phyloP scores from a whole-genome alignment of 2,888 invertebrate species.

The Hetaerina titia region DNA sequence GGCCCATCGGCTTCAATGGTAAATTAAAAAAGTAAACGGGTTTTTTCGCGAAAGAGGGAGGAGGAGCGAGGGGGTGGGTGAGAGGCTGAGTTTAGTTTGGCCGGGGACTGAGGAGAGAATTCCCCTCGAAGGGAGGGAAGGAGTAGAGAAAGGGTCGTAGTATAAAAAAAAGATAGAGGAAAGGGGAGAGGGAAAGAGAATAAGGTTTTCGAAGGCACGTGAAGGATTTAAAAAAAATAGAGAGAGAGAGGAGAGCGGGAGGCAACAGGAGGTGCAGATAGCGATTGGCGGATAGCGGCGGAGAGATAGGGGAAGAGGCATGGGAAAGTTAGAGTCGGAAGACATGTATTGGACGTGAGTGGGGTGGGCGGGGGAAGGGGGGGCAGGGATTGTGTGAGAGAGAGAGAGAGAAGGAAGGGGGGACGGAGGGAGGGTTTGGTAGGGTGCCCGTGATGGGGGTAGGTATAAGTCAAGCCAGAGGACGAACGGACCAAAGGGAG shows the following conservation, averaged over 20 bases:
- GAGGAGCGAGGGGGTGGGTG: neutral
- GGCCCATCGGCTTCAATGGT: conserved; percentile 48
- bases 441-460: no score
- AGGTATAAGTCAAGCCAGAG: no score
- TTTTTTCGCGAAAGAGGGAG: conserved; percentile 46
- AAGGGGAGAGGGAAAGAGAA: neutral
- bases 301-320: neutral
- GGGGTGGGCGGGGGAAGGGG: conserved; percentile 65
- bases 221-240: conserved; percentile 35
- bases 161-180: neutral
- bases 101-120: neutral
- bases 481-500: no score
- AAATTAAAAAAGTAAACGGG: conserved; percentile 61
- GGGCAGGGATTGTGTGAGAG: conserved; percentile 71
- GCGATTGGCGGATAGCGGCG: conserved; percentile 58
- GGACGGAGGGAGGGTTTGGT: neutral
- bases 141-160: neutral
- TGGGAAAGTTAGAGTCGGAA: conserved; percentile 22
- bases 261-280: conserved; percentile 28
- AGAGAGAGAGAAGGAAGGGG: conserved; percentile 70
- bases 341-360: conserved; percentile 60
- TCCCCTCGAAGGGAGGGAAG: neutral
- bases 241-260: neutral
- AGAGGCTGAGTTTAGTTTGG: no score
- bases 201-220: conserved; percentile 55